Evolutionary conservation across 1,140 invertebrate genomes (phyloP), one percentile per base, ranked within the genome.

Genomic region (Hyphantria cunea): DNA sequence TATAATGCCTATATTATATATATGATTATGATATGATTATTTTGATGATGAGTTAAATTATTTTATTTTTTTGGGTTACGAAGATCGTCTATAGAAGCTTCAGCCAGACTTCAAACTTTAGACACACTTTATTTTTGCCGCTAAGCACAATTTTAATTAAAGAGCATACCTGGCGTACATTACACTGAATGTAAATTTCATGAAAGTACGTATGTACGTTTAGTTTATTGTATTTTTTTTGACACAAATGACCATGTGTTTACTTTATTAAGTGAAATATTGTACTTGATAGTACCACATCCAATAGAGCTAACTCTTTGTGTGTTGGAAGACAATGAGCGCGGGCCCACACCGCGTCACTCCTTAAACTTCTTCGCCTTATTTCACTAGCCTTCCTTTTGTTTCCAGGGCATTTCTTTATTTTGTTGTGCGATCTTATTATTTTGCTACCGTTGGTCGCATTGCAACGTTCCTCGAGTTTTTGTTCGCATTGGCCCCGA

Each of bases 391-490:
- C 78, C 77, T 77, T 82, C 79, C 84, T 88, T 90, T 90, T 90
- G 84, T 88, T 84, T 84, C 84, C 78, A 79, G 80, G 68, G 74
- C 78, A 79, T 74, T 86, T 87, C 79, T 89, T 89, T 89, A 90
- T 89, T 89, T 87, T 89, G 84, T 86, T 84, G 84, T 78, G 80
- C 80, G 83, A 87, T 90, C 86, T 90, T 90, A 90, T 90, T 90
- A 90, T 90, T 87, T 89, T 74, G 86, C 86, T 88, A 88, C 85
- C 82, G 86, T 86, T 82, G 75, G 68, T 75, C 80, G 80, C 83
- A 74, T 76, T 77, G 83, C 77, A 68, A 69, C 68, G 72, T 68
- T 74, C 70, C 69, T 67, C 75, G 80, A 74, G 78, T 89, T 89
- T 89, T 89, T 89, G 84, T 72, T 80, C 83, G 58, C 58, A 56